Evolutionary conservation across 2,797 vertebrate genomes (phyloP), one percentile per base, ranked within the genome.

Genomic region (Sebastes goodei): DNA sequence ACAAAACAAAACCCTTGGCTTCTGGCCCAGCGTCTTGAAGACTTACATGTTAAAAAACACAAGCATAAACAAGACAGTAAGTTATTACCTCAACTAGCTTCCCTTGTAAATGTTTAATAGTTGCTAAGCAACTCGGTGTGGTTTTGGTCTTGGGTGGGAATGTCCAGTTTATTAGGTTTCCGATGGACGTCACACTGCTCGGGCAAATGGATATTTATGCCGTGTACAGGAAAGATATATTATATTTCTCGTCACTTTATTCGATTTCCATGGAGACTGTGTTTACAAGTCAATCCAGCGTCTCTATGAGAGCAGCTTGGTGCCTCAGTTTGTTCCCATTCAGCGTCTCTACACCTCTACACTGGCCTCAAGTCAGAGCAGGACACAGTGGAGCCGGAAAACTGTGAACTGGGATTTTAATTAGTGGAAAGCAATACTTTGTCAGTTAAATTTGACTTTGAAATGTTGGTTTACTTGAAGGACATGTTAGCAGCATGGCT

Each of bases 1-100:
- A 53, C 49, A 53, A 89, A 89, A 89, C 80, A 88, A 89, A 88
- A 80, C 46, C 61, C 2, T 65, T 92, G 91, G 89, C 85, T 70
- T 67, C 3, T 46, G 38, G 84, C 87, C 89, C 70, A 68, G 71
- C 3, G 9, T 66, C 72, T 74, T 61, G 23, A 83, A 79, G 71
- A 52, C 71, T 75, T 78, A 71, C 81, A 81, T 71, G 74, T 72
- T 80, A 68, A 82, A 89, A 85, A 83, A 83, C 56, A 75, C 74
- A 52, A 74, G 73, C 65, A 82, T 76, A 85, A 83, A 88, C 84
- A 87, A 53, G 67, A 84, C 69, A 77, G 81, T 89, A 80, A 87
- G 67, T 90, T 88, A 86, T 88, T 72, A 76, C 74, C 63, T 69
- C 55, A 69, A 77, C 53, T 32, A 81, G 73, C 76, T 80, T 77